Conservation (phyloP, 2,113 vertebrate species). For the Chaenocephalus aceratus region DNA sequence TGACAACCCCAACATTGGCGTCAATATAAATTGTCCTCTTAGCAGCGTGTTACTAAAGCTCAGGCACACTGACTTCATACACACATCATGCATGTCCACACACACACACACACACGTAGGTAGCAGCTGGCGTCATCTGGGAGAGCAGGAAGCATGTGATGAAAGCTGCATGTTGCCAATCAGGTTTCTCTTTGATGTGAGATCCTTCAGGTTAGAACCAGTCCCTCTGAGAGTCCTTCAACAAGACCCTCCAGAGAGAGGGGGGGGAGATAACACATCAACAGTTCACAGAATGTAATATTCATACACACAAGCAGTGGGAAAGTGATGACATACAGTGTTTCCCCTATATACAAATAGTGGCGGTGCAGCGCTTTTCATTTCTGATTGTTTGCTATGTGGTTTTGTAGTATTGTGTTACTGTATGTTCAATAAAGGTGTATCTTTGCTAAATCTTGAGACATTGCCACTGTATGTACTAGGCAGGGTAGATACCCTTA, state of each 20-base stretch:
- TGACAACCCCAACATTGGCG: background rate
- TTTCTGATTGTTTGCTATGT: too few relatives aligned
- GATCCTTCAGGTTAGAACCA: conserved; percentile 20
- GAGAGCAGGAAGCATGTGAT: conserved; percentile 31
- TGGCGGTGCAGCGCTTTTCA: too few relatives aligned
- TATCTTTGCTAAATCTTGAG: too few relatives aligned
- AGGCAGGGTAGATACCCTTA: too few relatives aligned
- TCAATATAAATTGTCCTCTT: background rate
- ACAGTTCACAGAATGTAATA: background rate
- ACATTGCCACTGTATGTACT: too few relatives aligned
- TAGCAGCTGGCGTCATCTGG: conserved; percentile 44
- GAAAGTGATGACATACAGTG: background rate
- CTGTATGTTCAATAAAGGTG: too few relatives aligned
- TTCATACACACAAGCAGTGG: background rate
- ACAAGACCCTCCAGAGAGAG: background rate
- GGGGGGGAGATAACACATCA: background rate
- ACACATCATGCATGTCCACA: too few relatives aligned
- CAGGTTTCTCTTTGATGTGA: conserved; percentile 46
- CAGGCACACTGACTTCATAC: background rate
- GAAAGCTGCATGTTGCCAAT: conserved; percentile 33
- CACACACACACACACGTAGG: background rate
- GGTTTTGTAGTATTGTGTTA: too few relatives aligned
- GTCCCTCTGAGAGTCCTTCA: conserved; percentile 26
- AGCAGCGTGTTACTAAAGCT: background rate
- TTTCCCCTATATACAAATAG: too few relatives aligned